Evolutionary conservation across 2,797 vertebrate species (phyloP), one percentile per base, ranked within the genome.

Genomic region (Halcyon smyrnensis): DNA sequence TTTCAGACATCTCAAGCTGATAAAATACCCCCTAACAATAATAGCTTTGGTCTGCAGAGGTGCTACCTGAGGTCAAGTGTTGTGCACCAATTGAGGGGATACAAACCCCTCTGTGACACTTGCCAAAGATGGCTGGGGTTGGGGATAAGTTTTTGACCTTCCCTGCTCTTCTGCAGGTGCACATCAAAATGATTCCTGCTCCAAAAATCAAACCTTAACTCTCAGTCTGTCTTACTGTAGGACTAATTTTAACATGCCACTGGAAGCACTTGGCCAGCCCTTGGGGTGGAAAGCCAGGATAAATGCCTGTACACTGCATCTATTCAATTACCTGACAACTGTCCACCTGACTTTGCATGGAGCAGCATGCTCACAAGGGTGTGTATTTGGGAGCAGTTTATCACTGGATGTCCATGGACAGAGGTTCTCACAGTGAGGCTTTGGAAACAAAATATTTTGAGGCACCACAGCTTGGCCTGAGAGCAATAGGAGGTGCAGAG

Each of bases 41-140:
- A 54, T 28, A 82, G 12, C 9, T 25, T 25, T 59, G 64, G 53
- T 34, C 48, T 11, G 2, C 30, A 41, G 19, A 11, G 10, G 3
- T 53, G 53, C 18, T 41, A 18, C 24, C 48, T 25, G 41, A 45
- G 43, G 18, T n/a, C 7, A 43, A 48, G 30, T 9, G 14, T 46
- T 65, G 21, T 3, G 5, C 0, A 3, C n/a, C 30, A 28, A 19
- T 41, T 2, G 0, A 78, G 28, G 53, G 28, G 23, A 37, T 39
- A 16, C 10, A 71, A 65, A 50, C 28, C 36, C n/a, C 20, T 50
- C 24, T 67, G 70, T 21, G 36, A 86, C 41, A 34, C 10, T 48
- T 65, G 19, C 15, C 54, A 62, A 57, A 73, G 23, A 48, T 19
- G 45, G 23, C 9, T 57, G 12, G 8, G 27, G 25, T 24, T 59